These are phyloP conservation scores for Gnathonemus echidnorhynchus DNA, from an alignment of 2,113 vertebrate species.

Conservation along the genomic window DNA sequence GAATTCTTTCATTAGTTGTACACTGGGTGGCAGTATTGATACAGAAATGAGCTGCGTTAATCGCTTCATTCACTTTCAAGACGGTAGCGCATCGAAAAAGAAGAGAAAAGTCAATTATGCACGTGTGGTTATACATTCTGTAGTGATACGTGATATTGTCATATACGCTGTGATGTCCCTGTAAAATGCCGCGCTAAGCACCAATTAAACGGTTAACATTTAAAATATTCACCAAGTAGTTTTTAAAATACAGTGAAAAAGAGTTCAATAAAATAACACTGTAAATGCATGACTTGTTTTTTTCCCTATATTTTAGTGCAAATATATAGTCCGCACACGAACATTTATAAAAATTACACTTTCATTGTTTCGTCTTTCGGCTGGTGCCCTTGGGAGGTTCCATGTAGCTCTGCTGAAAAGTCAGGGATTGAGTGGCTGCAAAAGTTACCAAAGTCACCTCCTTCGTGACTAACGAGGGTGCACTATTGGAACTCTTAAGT, in stretches of 20 bases:
- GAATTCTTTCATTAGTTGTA: not conserved
- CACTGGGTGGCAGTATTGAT: conserved; percentile 1
- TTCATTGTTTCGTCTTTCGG: not conserved
- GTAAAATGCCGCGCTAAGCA: not conserved
- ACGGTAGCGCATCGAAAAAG: not conserved
- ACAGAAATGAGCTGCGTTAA: not conserved
- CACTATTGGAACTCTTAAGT: not conserved
- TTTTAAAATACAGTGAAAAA: not conserved
- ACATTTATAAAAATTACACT: not conserved
- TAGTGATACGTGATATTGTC: not conserved
- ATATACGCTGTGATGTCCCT: not conserved
- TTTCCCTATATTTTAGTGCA: not conserved
- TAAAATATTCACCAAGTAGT: not conserved
- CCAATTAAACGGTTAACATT: not conserved
- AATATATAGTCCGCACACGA: not conserved
- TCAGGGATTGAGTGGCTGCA: not conserved
- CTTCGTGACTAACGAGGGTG: not conserved
- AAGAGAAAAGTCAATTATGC: not conserved
- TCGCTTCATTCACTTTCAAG: not conserved
- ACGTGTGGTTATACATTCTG: not conserved
- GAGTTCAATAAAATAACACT: not conserved
- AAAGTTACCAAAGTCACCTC: not conserved
- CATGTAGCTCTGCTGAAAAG: not conserved
- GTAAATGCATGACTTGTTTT: not conserved
- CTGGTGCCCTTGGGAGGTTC: not conserved